phyloP scores from a whole-genome alignment of 2,113 vertebrate genomes.

The Calcarius ornatus region DNA sequence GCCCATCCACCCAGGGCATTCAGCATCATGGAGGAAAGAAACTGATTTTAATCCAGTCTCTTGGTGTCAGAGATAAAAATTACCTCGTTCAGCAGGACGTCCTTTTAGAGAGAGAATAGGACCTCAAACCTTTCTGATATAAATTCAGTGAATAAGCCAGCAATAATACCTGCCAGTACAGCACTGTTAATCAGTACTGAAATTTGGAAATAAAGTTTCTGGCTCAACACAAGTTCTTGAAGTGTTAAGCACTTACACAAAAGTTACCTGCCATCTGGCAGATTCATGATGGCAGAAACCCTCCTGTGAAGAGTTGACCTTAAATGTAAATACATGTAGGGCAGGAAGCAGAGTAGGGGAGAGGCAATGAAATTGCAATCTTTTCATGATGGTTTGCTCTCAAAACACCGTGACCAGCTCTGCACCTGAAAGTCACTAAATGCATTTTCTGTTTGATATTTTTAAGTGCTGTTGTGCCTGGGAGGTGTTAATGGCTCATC shows the following conservation, averaged over 20 bases:
- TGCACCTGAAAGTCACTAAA: conserved; percentile 52
- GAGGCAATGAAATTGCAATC: neutral
- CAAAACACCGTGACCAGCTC: neutral
- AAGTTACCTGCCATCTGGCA: neutral
- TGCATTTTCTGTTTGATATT: conserved; percentile 41
- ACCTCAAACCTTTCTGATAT: neutral
- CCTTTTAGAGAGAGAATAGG: neutral
- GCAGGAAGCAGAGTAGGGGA: neutral
- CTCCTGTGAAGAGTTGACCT: neutral
- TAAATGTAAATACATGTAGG: neutral
- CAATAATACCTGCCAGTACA: neutral
- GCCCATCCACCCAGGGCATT: neutral
- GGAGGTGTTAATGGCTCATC: conserved; percentile 57
- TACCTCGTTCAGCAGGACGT: neutral
- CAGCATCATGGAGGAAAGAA: neutral
- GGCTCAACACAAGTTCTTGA: neutral
- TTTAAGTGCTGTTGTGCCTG: conserved; percentile 36
- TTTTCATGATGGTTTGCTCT: neutral
- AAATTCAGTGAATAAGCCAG: neutral
- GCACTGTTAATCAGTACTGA: neutral
- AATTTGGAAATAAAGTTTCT: neutral
- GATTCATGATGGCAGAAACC: neutral
- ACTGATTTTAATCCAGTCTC: neutral
- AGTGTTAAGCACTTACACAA: neutral
- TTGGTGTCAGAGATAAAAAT: neutral